phyloP scores from a whole-genome alignment of 2,888 invertebrate species.

The Altica lythri region DNA sequence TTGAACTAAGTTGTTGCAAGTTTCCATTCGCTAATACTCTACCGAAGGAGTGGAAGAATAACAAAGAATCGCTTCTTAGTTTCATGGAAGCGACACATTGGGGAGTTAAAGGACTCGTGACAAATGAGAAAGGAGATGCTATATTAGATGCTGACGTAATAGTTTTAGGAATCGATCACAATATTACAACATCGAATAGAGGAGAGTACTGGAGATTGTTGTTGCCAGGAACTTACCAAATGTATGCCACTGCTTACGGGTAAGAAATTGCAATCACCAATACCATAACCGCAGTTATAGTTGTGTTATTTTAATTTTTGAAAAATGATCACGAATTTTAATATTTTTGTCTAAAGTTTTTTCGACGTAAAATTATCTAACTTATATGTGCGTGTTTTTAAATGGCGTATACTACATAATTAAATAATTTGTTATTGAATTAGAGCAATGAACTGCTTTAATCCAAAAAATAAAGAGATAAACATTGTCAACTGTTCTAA shows the following conservation, averaged over 20 bases:
- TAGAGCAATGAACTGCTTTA: no score
- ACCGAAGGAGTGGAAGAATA: constrained; percentile 79
- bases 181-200: constrained; percentile 73
- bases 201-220: constrained; percentile 97
- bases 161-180: constrained; percentile 79
- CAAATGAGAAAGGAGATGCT: constrained; percentile 64
- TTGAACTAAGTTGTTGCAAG: constrained; percentile 96
- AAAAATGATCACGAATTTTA: no score
- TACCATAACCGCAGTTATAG: no score
- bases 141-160: constrained; percentile 75
- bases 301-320: no score
- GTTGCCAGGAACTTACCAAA: constrained; percentile 81
- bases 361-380: no score
- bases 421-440: no score
- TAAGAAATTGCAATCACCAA: no score
- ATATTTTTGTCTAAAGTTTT: no score
- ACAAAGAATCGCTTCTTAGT: constrained; percentile 81
- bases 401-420: no score
- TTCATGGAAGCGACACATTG: constrained; percentile 83
- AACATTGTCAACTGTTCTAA: no score
- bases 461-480: no score
- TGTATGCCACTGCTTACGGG: constrained; percentile 77
- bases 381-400: no score
- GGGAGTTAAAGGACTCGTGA: constrained; percentile 71
- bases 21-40: constrained; percentile 77